Base-by-base conservation (phyloP, 2,113 vertebrate genomes). In the Brachyistius frenatus region DNA sequence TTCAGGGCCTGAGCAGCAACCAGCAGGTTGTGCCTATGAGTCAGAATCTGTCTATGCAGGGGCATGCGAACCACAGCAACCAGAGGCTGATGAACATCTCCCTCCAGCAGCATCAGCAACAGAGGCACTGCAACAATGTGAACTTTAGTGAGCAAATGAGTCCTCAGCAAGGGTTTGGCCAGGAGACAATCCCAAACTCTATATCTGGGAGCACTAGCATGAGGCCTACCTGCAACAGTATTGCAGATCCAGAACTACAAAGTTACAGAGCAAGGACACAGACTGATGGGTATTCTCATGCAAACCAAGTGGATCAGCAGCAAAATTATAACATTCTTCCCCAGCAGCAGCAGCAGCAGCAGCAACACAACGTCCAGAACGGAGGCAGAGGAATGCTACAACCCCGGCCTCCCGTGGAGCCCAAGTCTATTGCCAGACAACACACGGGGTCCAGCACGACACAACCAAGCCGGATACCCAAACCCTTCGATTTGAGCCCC, bases 391-490 rank as follows among this genome's bases (percentile, higher is more conserved):
- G 88, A 63, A 78, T 94, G 65, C 83, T 99, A 53, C 97, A 97
- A 53, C 97, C 98, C 60, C 95, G 91, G 77, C 98, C 97, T 50
- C 97, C 97, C 0, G 58, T 92, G 0, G 97, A 96, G 54, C 95
- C 97, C 0, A 97, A 87, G 83, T 92, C 95, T 0, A 78, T 76
- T 7, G 86, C 66, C 83, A 95, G 96, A 80, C 90, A 95, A 61
- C 94, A 94, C 1, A 83, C 91, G 4, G 84, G 84, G 8, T 72
- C 94, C 8, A 93, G 90, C 79, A 62, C 94, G 0, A 9, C 93
- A n/a, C 96, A 96, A 75, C 95, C 94, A 1, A 92, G 92, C 73
- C 90, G 92, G 70, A 96, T 96, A 67, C 88, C 94, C 66, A 87
- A 95, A 60, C 92, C 94, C 11, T 72, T 92, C 0, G 53, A 92